Evolutionary conservation across 2,888 invertebrate species (phyloP), one percentile per base, ranked within the genome.

Genomic region (Oxyscelio sp.): DNA sequence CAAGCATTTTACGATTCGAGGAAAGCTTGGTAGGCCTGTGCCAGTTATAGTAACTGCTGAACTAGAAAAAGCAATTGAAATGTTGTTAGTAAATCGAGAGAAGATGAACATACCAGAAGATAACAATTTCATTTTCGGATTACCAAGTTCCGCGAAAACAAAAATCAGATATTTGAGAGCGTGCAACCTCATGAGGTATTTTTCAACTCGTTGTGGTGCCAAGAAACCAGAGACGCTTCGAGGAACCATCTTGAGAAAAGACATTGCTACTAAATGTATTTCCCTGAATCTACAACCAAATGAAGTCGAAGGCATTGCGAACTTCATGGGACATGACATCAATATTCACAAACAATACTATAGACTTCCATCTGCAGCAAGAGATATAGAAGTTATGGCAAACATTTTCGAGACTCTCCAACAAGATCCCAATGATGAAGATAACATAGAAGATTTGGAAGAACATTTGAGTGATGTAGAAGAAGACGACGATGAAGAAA

Each of bases 251-350:
- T 34, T 88, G 4, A 43, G 88, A 9, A 87, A 88, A 22, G 86
- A 88, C 43, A 19, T 87, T 2, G 87, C 87, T 2, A 87, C 86
- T 0, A 83, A 78, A 63, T 87, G 85, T 43, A 50, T 68, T 0
- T 56, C 65, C 17, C 59, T 83, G 2, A 74, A 79, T 56, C 71
- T 85, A 9, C 17, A 50, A 4, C 74, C 68, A 5, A 52, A 43
- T 21, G 22, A 79, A 52, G 27, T 74, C 4, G 38, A 65, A 19
- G 66, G 66, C 22, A 21, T 79, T 13, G 66, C 71, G 63, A 63
- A 80, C 81, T 66, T 87, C 48, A n/a, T 79, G n/a, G 78, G 73
- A 1, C 79, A 85, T 24, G 65, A 63, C 4, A 63, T 70, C 8
- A 58, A 63, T 2, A 78, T 85, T 1, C 79, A 82, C 22, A 24